phyloP scores from a whole-genome alignment of 2,113 vertebrate genomes.

The Brachionichthys hirsutus region DNA sequence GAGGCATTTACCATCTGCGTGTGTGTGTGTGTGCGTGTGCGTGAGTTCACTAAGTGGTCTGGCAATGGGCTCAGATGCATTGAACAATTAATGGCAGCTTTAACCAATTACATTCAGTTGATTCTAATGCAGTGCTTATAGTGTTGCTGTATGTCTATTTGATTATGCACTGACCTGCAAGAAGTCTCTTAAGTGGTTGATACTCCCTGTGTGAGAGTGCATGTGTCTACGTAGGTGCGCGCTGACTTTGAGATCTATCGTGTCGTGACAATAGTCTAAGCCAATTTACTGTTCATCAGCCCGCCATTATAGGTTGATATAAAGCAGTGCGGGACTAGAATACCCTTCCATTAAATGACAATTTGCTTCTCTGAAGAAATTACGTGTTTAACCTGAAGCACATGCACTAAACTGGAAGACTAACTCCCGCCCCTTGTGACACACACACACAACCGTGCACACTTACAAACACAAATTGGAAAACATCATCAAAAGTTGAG shows the following conservation, averaged over 20 bases:
- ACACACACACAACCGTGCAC: not conserved
- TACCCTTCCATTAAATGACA: slow-evolving; percentile 60
- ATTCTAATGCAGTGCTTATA: slow-evolving; percentile 54
- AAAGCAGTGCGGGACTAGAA: slow-evolving; percentile 70
- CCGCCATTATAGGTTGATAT: slow-evolving; percentile 71
- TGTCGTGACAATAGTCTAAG: slow-evolving; percentile 71
- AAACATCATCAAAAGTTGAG: slow-evolving; percentile 59
- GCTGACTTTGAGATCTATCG: slow-evolving; percentile 71
- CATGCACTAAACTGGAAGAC: slow-evolving; percentile 53
- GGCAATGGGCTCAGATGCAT: slow-evolving; percentile 45
- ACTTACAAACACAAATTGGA: slow-evolving; percentile 44
- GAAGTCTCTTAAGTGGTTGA: slow-evolving; percentile 69
- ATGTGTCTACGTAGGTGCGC: slow-evolving; percentile 1
- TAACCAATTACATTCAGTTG: slow-evolving; percentile 54
- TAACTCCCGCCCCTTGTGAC: slow-evolving; percentile 25
- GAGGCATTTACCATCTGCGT: slow-evolving; percentile 41
- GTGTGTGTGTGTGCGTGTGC: slow-evolving; percentile 27
- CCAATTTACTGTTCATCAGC: slow-evolving; percentile 71
- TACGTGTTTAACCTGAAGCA: slow-evolving; percentile 67
- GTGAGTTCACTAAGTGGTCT: slow-evolving; percentile 28
- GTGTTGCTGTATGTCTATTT: slow-evolving; percentile 69
- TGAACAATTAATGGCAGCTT: slow-evolving; percentile 54
- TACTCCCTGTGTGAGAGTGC: slow-evolving; percentile 43
- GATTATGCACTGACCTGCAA: slow-evolving; percentile 75
- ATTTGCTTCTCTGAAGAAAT: slow-evolving; percentile 65